These are phyloP conservation scores for Tenebrio molitor DNA, from an alignment of 1,140 invertebrate genomes.

Conservation along the genomic window DNA sequence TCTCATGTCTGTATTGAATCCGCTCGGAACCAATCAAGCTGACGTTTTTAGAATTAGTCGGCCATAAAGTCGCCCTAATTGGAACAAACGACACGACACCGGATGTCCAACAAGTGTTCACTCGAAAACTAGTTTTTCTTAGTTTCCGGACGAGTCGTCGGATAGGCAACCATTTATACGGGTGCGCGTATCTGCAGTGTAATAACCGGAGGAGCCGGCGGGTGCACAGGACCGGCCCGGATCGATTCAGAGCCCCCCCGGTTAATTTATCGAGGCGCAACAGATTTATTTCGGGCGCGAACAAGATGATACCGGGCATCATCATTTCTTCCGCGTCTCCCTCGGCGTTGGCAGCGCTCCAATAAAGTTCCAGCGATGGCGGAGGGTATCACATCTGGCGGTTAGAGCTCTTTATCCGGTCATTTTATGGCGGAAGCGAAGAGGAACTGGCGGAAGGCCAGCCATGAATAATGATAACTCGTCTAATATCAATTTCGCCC, in stretches of 20 bases:
- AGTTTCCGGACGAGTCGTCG: no score
- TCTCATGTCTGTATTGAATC: no score
- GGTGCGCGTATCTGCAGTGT: not conserved
- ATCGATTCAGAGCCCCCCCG: no score
- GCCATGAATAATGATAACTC: conserved; percentile 10
- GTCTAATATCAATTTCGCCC: no score
- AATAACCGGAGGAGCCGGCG: no score
- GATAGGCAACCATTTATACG: conserved; percentile 19
- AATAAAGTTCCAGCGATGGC: conserved; percentile 25
- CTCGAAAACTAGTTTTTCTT: not conserved
- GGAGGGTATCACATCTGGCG: conserved; percentile 26
- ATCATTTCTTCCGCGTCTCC: not conserved
- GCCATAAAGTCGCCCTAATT: not conserved
- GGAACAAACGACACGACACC: not conserved
- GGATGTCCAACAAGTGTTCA: conserved; percentile 12
- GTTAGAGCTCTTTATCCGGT: conserved; percentile 30
- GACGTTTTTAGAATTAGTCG: not conserved
- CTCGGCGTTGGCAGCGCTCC: conserved; percentile 4
- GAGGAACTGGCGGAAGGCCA: conserved; percentile 10
- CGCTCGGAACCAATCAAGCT: not conserved
- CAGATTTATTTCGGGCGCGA: conserved; percentile 23
- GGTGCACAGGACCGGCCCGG: no score
- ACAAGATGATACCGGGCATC: conserved; percentile 16
- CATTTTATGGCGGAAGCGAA: conserved; percentile 5
- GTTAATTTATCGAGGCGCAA: conserved; percentile 20